Conservation (phyloP, 2,888 invertebrate species). For the Arge pagana region DNA sequence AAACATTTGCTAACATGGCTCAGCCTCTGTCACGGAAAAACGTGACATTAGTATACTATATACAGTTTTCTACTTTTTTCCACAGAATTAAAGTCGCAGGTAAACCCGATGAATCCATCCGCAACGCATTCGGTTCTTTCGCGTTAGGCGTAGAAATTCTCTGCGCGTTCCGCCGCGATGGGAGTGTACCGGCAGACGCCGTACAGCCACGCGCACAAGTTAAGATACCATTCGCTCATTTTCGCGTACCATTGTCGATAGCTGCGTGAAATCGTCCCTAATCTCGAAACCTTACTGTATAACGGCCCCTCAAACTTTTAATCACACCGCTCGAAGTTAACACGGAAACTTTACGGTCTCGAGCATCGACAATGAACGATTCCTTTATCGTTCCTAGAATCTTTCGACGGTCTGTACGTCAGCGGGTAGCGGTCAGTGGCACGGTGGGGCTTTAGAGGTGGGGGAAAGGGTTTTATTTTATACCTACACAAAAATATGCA, state of each 20-base stretch:
- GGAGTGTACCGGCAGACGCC: slow-evolving; percentile 17
- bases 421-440: slow-evolving; percentile 21
- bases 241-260: neutral
- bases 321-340: neutral
- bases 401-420: slow-evolving; percentile 7
- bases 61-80: neutral
- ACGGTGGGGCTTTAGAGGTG: slow-evolving; percentile 18
- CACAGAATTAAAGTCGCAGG: neutral
- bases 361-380: neutral
- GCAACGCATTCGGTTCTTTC: slow-evolving; percentile 8
- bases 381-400: slow-evolving; percentile 4
- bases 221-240: neutral
- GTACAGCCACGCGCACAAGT: slow-evolving; percentile 14
- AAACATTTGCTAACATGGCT: slow-evolving; percentile 1
- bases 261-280: neutral
- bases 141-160: slow-evolving; percentile 18
- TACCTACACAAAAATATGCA: slow-evolving; percentile 21
- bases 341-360: neutral
- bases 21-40: neutral
- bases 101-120: neutral
- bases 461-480: slow-evolving; percentile 23
- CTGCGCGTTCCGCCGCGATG: slow-evolving; percentile 10
- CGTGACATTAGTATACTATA: neutral
- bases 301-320: neutral
- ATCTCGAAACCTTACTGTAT: neutral